Evolutionary conservation across 2,797 vertebrate genomes (phyloP), one percentile per base, ranked within the genome.

Genomic region (Chromis chromis): DNA sequence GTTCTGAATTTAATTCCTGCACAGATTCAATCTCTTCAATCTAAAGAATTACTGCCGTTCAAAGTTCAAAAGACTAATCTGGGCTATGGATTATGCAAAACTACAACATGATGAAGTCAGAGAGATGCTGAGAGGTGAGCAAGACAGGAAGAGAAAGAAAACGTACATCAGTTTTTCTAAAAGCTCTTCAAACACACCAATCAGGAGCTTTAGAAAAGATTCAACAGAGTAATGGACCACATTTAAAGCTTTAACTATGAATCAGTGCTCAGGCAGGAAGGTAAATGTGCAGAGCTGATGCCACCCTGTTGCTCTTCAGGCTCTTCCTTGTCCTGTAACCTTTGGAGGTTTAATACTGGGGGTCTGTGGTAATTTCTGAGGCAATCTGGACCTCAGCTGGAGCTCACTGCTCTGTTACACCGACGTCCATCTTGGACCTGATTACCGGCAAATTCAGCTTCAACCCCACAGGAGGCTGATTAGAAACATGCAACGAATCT

Each of bases 11-110:
- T 16, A 44, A 53, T 3, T 19, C 8, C 39, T 48, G 13, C 42
- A 28, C 31, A 46, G 24, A 36, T 50, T 46, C 24, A 3, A 7
- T 53, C 42, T 53, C 3, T 6, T 68, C 17, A 22, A 25, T 36
- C 31, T 46, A 13, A 46, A 19, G 16, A 17, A 19, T 8, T 67
- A 19, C n/a, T 5, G 31, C 39, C 13, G 13, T 17, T 53, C 14
- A 6, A 1, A 24, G 1, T 16, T 82, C 13, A 68, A 68, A 50
- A 66, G 54, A 54, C 17, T 39, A 65, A 77, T 71, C 28, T 24
- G 39, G 0, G n/a, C 22, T 39, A 6, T 73, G 70, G 80, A 85
- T 85, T 83, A 82, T 85, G 70, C 21, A 74, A 78, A 72, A 67
- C 66, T 19, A 57, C 61, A 36, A 40, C 25, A n/a, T 0, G 60